Percentiles rank a stretch among this genome's conserved stretches.
These are phyloP conservation scores for Mythimna loreyi DNA, from an alignment of 2,888 invertebrate species.

Conservation along the genomic window DNA sequence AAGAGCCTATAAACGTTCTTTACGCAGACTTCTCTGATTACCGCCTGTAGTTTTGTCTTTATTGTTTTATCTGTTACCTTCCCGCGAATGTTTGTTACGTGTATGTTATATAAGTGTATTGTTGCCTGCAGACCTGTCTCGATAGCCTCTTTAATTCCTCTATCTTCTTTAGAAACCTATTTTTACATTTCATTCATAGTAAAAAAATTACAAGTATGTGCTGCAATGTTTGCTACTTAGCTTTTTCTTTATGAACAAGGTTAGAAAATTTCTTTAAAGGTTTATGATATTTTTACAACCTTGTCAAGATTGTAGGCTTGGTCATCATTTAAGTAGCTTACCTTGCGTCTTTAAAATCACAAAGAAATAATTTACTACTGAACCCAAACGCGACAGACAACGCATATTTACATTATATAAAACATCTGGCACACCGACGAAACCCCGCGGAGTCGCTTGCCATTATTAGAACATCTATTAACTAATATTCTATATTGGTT, in stretches of 20 bases:
- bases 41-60: background rate
- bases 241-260: too few species aligned
- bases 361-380: slow-evolving; percentile 13
- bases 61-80: slow-evolving; percentile 10
- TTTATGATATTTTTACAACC: too few species aligned
- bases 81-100: background rate
- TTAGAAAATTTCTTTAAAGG: too few species aligned
- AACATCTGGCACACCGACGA: slow-evolving; percentile 35
- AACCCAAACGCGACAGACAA: slow-evolving; percentile 28
- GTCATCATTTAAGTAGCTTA: too few species aligned
- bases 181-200: background rate
- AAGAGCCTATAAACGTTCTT: slow-evolving; percentile 27
- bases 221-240: too few species aligned
- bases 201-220: too few species aligned
- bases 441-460: slow-evolving; percentile 30
- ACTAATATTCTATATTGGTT: slow-evolving; percentile 30
- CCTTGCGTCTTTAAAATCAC: background rate
- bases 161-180: background rate
- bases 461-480: slow-evolving; percentile 42
- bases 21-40: slow-evolving; percentile 6
- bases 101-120: background rate
- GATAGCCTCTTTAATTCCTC: background rate
- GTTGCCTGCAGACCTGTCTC: background rate
- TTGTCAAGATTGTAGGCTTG: too few species aligned
- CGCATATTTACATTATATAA: slow-evolving; percentile 7